Percentiles rank a stretch among this genome's conserved stretches.
Conservation (phyloP, 2,888 invertebrate genomes). For the Mythimna ferrago region DNA sequence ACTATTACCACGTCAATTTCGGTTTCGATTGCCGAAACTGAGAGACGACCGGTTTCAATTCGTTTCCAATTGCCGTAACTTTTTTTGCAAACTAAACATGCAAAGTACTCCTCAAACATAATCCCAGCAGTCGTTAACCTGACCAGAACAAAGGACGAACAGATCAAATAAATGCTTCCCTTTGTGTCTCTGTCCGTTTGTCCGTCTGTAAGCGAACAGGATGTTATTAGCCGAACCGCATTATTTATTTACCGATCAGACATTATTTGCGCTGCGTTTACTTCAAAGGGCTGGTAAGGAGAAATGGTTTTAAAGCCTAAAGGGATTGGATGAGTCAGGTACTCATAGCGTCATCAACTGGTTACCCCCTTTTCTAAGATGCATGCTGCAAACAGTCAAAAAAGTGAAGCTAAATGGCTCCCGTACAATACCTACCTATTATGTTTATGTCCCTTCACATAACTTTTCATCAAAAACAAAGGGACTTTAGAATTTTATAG, state of each 20-base stretch:
- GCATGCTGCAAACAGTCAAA: too few species aligned
- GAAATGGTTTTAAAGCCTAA: slow-evolving; percentile 5
- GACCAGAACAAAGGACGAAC: slow-evolving; percentile 45
- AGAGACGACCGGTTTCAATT: too few species aligned
- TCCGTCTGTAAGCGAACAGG: slow-evolving; percentile 60
- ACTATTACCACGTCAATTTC: too few species aligned
- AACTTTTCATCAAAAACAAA: too few species aligned
- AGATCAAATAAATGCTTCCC: slow-evolving; percentile 63
- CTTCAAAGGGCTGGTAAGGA: slow-evolving; percentile 31
- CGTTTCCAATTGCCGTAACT: neutral
- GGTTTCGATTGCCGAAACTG: too few species aligned
- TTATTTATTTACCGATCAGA: slow-evolving; percentile 55
- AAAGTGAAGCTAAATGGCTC: too few species aligned
- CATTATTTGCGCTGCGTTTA: slow-evolving; percentile 47
- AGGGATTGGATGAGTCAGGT: slow-evolving; percentile 21
- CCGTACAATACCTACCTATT: too few species aligned
- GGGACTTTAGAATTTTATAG: neutral
- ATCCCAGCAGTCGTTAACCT: slow-evolving; percentile 46
- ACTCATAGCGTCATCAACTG: too few species aligned
- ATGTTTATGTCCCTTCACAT: too few species aligned
- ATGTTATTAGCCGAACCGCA: slow-evolving; percentile 45
- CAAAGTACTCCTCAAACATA: slow-evolving; percentile 15
- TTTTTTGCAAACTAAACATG: slow-evolving; percentile 2
- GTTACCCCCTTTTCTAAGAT: too few species aligned
- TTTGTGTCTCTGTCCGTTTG: slow-evolving; percentile 59